Evolutionary conservation across 2,888 invertebrate species (phyloP), one percentile per base, ranked within the genome.

Genomic region (Sphinx pinastri): DNA sequence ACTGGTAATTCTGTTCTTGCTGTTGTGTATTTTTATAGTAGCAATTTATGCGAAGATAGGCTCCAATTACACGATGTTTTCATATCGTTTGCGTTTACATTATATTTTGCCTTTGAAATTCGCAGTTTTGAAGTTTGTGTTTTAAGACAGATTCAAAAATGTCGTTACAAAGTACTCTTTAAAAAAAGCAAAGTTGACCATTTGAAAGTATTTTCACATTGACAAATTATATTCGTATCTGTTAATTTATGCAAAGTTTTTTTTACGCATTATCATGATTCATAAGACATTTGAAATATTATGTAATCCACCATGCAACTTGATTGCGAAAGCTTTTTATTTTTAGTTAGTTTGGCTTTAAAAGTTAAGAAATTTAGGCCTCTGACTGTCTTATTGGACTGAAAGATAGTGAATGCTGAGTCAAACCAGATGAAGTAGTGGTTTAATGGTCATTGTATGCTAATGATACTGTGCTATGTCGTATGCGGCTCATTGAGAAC

Each of bases 371-470:
- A 59, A 59, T 38, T 38, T 25, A 38, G n/a, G 14, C 58, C 13
- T 45, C 10, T 38, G n/a, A n/a, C 45, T 45, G 10, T 45, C 45
- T n/a, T 14, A 45, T 45, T 59, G 8, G n/a, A 59, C 45, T n/a
- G n/a, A 16, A 16, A 11, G 45, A 11, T 8, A 16, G 3, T 0
- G 14, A 60, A 45, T 60, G 10, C 4, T 45, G 16, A 12, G 59
- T 59, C 38, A n/a, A 59, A 59, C n/a, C 38, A 38, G 38, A 59
- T 59, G 38, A 38, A 14, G 59, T 59, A 38, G 59, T 59, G 38
- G 59, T 10, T 59, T 38, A 13, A 38, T 38, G 14, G 45, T 45
- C 60, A 60, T 60, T 60, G 60, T 60, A 45, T 60, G 60, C 45
- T 60, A 47, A 60, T n/a, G 16, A 60, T 47, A 45, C 16, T 47